A percentile compares a stretch with the other conserved stretches of the same genome.
Conservation (phyloP, 1,140 invertebrate genomes). For the Temnothorax curvispinosus region DNA sequence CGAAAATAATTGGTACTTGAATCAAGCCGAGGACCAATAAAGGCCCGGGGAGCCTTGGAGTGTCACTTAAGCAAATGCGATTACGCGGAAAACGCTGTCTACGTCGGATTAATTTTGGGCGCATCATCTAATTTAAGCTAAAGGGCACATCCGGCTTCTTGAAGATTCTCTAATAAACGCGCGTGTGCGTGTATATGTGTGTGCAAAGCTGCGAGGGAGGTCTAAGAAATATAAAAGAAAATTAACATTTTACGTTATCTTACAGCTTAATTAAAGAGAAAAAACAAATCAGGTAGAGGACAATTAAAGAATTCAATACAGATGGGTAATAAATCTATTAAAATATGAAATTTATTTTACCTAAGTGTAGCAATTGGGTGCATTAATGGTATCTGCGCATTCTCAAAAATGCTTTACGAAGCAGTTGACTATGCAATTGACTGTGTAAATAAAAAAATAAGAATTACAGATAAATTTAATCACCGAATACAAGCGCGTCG, state of each 20-base stretch:
- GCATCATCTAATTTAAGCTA: constrained; percentile 54
- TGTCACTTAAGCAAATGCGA: constrained; percentile 59
- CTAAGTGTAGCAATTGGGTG: background rate
- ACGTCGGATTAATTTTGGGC: constrained; percentile 55
- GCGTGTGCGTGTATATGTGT: background rate
- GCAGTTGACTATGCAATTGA: background rate
- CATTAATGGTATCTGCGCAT: background rate
- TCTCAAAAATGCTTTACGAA: background rate
- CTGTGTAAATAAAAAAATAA: background rate
- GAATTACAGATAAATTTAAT: background rate
- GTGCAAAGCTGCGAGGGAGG: background rate
- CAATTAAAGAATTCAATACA: background rate
- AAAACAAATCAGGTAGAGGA: background rate
- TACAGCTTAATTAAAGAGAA: background rate
- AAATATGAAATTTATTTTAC: background rate
- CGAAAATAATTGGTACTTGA: constrained; percentile 52
- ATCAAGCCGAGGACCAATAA: constrained; percentile 56
- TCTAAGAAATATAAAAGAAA: background rate
- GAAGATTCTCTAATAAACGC: constrained; percentile 23
- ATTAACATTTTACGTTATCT: background rate
- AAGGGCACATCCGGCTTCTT: constrained; percentile 31
- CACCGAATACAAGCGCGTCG: background rate
- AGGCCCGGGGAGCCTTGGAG: constrained; percentile 28
- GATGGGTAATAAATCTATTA: background rate
- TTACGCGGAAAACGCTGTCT: constrained; percentile 44